Evolutionary conservation across 1,140 invertebrate species (phyloP), one percentile per base, ranked within the genome.

Genomic region (Calephelis nemesis): DNA sequence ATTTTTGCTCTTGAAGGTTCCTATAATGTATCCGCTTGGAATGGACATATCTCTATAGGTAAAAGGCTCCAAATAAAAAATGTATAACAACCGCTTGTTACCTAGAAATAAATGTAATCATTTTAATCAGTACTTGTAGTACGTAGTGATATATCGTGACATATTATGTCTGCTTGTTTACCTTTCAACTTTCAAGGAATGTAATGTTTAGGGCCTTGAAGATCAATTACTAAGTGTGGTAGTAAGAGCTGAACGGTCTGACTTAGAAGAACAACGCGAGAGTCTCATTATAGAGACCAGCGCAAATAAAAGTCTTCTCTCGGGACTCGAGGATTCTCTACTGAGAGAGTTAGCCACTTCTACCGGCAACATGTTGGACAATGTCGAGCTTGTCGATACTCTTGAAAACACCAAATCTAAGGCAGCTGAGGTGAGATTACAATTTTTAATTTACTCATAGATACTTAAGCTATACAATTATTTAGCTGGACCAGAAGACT

Each of bases 301-400:
- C 76, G 94, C 95, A 49, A 97, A 98, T 81, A 97, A 98, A 82
- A 96, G 95, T 72, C 84, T 97, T 11, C 88, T 98, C 42, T 95
- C 96, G 72, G 93, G 96, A 50, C 85, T 98, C 0, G 97, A 98
- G 84, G 96, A 98, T 78, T 96, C 95, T 0, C 86, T 98, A 45
- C 91, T 98, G 0, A 84, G 95, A 42, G 97, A 98, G 84, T 91
- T 98, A 69, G 95, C 97, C 0, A 96, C 95, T 0, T 97, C 96
- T 0, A 94, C 95, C 7, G 97, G 97, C 15, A 98, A 97, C 86
- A 98, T 98, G 96, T 87, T 98, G 74, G 97, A 98, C 79, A 98
- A 98, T 77, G 93, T 95, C 0, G 97, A 98, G 71, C 91, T 98
- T 0, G 94, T 98, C 5, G 92, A 95, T 68, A 98, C 97, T 0